These are phyloP conservation scores for Sympetrum striolatum DNA, from an alignment of 2,888 invertebrate species.

Conservation along the genomic window DNA sequence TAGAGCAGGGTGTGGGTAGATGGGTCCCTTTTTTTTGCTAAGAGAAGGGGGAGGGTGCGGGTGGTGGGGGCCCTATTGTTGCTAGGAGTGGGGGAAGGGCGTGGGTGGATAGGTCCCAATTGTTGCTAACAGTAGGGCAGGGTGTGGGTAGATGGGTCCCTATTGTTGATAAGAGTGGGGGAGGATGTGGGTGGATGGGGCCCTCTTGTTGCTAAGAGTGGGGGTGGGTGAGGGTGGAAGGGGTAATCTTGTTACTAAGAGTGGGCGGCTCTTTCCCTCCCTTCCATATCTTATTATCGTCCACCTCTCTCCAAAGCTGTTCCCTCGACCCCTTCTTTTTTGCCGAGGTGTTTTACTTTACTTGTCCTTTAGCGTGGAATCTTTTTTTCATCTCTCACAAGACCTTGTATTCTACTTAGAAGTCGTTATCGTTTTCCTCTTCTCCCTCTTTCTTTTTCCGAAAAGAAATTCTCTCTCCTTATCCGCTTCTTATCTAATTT, in stretches of 20 bases:
- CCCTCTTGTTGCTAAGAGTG: background rate
- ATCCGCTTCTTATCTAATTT: slow-evolving; percentile 10
- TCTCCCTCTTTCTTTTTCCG: background rate
- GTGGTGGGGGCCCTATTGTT: background rate
- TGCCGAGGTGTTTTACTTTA: background rate
- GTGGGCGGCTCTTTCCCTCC: background rate
- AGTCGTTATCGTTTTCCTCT: background rate
- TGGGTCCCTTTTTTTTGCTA: background rate
- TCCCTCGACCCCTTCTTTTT: background rate
- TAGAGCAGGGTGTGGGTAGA: background rate
- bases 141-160: background rate
- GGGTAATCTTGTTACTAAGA: background rate
- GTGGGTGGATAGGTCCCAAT: background rate
- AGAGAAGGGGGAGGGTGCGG: background rate
- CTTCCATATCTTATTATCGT: background rate
- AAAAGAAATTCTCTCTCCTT: background rate
- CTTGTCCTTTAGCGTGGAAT: background rate
- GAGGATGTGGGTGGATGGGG: background rate
- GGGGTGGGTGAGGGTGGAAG: background rate
- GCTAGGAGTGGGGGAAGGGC: background rate
- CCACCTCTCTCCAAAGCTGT: background rate
- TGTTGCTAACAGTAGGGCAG: background rate
- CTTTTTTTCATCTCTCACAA: background rate
- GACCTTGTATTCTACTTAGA: background rate
- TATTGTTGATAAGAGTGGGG: background rate